Percentiles rank a stretch among this genome's conserved stretches.
These are phyloP conservation scores for Pygoscelis adeliae DNA, from an alignment of 2,113 vertebrate species.

Conservation along the genomic window DNA sequence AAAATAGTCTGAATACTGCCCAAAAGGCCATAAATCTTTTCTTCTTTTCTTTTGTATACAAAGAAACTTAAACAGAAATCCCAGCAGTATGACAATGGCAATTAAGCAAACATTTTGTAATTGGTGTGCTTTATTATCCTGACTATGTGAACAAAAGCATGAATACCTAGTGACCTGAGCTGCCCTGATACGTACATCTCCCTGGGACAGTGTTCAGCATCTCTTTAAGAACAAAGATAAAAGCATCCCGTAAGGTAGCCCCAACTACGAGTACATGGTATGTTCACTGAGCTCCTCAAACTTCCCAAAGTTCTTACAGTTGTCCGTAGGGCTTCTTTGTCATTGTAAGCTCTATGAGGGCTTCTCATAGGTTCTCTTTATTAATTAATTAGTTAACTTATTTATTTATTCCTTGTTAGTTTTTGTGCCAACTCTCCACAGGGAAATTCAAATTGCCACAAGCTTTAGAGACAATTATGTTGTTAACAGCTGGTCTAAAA, in stretches of 20 bases:
- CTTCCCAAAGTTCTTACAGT: background rate
- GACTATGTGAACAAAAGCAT: background rate
- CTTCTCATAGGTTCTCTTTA: background rate
- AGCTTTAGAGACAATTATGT: background rate
- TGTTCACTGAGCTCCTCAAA: background rate
- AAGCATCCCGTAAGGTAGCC: background rate
- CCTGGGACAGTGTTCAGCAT: background rate
- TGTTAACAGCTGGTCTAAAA: background rate
- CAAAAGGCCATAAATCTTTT: background rate
- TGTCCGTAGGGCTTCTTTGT: background rate
- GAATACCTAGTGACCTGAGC: background rate
- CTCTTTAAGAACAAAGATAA: background rate
- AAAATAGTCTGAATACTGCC: background rate
- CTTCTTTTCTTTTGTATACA: background rate
- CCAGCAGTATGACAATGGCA: background rate
- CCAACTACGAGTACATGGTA: fast-evolving
- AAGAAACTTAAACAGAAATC: background rate
- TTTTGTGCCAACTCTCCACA: background rate
- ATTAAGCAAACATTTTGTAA: background rate
- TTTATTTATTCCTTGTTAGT: background rate
- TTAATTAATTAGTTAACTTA: background rate
- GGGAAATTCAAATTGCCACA: background rate
- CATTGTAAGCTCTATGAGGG: background rate
- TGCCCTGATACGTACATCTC: background rate
- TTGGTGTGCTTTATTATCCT: background rate